Evolutionary conservation across 2,113 vertebrate genomes (phyloP).

Genomic region (Ptychochromis oligacanthus): DNA sequence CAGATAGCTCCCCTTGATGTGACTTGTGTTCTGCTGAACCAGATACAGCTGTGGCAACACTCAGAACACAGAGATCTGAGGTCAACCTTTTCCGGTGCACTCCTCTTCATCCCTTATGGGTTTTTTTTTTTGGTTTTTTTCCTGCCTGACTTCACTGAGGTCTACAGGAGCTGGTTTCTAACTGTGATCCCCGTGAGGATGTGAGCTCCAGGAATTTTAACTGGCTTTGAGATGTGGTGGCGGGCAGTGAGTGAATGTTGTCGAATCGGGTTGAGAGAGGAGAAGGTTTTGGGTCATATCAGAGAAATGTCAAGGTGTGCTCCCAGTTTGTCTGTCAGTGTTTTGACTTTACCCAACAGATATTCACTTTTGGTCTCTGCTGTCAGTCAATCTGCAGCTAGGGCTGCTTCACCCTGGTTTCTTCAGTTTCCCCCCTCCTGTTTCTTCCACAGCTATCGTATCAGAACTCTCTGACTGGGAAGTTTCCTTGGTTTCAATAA

Average conservation of each 20-base stretch:
- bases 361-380: not conserved
- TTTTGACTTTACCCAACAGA: not conserved
- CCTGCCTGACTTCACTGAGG: conserved; percentile 2
- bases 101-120: conserved; percentile 18
- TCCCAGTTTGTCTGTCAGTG: not conserved
- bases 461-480: conserved; percentile 11
- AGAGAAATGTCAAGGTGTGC: conserved; percentile 30
- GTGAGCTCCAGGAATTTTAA: conserved; percentile 48
- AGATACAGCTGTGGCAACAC: conserved; percentile 73
- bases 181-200: conserved; percentile 25
- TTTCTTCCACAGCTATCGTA: not conserved
- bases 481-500: conserved; percentile 30
- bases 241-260: conserved; percentile 46
- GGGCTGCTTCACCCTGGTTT: not conserved
- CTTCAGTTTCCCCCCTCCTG: not conserved
- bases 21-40: conserved; percentile 58
- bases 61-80: conserved; percentile 51
- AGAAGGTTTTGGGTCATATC: conserved; percentile 28
- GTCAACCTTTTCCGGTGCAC: conserved; percentile 44
- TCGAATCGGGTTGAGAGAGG: conserved; percentile 28
- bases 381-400: conserved; percentile 1
- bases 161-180: conserved; percentile 14
- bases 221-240: conserved; percentile 38
- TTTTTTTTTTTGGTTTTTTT: conserved; percentile 2
- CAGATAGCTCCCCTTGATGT: conserved; percentile 47